Evolutionary conservation across 2,888 invertebrate genomes (phyloP).

Genomic region (Campoletis raptor): DNA sequence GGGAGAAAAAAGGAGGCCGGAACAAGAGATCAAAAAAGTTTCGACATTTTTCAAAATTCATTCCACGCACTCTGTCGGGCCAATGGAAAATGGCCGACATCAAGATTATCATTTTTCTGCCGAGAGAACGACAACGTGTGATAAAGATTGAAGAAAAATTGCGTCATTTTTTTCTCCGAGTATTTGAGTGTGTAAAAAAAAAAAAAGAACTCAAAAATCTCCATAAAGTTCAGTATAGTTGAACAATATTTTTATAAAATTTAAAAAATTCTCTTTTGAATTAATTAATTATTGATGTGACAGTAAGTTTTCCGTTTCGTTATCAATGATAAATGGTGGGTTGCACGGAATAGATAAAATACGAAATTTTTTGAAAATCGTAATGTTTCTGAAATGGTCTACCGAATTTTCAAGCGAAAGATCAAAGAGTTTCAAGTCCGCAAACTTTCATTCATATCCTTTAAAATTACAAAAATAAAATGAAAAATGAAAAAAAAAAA

Average conservation of each 20-base stretch:
- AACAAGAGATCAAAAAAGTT: neutral
- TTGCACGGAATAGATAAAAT: neutral
- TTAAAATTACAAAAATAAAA: neutral
- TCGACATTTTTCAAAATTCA: neutral
- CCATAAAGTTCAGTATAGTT: neutral
- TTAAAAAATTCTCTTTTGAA: neutral
- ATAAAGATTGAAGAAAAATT: constrained; percentile 23
- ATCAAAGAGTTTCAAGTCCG: neutral
- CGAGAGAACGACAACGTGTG: neutral
- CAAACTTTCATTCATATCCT: neutral
- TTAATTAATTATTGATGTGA: neutral
- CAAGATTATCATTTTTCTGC: constrained; percentile 52
- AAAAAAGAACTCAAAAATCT: neutral
- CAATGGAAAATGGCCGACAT: constrained; percentile 48
- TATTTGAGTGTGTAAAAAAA: neutral
- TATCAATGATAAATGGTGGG: neutral
- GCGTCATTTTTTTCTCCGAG: constrained; percentile 18
- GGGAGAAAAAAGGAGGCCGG: neutral
- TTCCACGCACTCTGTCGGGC: neutral
- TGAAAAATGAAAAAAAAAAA: neutral
- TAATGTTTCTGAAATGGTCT: neutral
- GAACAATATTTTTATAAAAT: neutral
- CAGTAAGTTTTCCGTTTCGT: neutral
- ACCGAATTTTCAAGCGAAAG: neutral
- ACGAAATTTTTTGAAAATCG: neutral